Base-by-base conservation (phyloP, 2,113 vertebrate genomes). In the Pseudolaguvia tuberculata region DNA sequence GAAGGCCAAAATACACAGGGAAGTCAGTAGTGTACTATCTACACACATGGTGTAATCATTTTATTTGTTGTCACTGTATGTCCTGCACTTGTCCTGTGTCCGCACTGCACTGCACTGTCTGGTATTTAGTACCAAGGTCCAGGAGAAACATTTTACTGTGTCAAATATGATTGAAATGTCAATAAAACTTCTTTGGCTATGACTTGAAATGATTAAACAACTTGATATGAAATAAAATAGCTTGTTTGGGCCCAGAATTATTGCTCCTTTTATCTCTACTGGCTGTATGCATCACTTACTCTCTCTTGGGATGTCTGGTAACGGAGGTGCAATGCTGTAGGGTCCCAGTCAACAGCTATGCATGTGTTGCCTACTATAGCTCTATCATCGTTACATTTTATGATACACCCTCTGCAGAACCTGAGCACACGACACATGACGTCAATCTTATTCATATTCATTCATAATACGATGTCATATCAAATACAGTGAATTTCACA, bases 271-370 rank as follows among this genome's bases (percentile, higher is more conserved):
- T n/a, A 52, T 56, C 52, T 47, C 53, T 6, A 58, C 11, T 58
- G 15, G 17, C 9, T 10, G 29, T 25, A 11, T 25, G 55, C 21
- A 66, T 45, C 56, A 29, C 85, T 91, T 87, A 94, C 94, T 90
- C 94, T 88, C 80, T 95, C 94, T 73, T 95, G 94, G 0, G 94
- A 94, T 0, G 94, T 95, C 76, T 95, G 94, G 84, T 95, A 95
- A 80, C 94, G 93, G 62, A 95, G 92, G 78, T 95, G 94, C 29
- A 95, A 90, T 0, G 94, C 94, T 0, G 94, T 95, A 21, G 94
- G 94, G 74, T 95, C 94, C 94, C 94, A 95, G 83, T 95, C 94
- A 7, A 95, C 91, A 2, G 94, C 94, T 21, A 95, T 92, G 80
- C 84, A 94, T 45, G 91, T 93, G 18, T 87, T 93, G 63, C 93